phyloP scores from a whole-genome alignment of 2,888 invertebrate genomes.

The Lasioglossum figueresi region DNA sequence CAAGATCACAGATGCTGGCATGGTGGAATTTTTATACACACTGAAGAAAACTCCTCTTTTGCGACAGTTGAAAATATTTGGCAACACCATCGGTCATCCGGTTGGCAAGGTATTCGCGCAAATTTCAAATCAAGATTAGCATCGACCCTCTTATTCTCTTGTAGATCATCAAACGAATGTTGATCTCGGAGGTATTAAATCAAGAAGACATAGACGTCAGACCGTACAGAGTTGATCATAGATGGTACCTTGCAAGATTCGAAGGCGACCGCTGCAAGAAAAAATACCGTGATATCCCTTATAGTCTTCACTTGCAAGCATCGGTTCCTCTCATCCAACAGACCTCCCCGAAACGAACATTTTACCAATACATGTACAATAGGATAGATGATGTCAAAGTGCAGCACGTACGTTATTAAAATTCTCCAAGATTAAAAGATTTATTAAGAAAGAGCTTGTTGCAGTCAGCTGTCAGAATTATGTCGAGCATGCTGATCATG shows the following conservation, averaged over 20 bases:
- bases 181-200: constrained; percentile 81
- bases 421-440: not conserved
- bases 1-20: constrained; percentile 85
- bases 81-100: constrained; percentile 81
- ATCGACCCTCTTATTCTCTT: constrained; percentile 1
- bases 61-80: constrained; percentile 83
- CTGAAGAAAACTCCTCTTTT: constrained; percentile 85
- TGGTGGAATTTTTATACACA: constrained; percentile 85
- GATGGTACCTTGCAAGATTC: constrained; percentile 83
- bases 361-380: constrained; percentile 23
- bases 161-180: constrained; percentile 83
- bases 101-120: constrained; percentile 76
- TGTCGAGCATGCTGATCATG: not conserved
- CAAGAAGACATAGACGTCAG: constrained; percentile 84
- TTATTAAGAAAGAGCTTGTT: not conserved
- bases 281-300: constrained; percentile 20
- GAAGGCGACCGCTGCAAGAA: constrained; percentile 84
- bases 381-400: not conserved
- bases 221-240: constrained; percentile 82
- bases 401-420: constrained; percentile 22
- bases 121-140: not conserved
- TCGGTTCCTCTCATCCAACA: too few relatives aligned
- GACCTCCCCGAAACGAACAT: not conserved
- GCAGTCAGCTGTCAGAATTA: constrained; percentile 24
- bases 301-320: not conserved